Percentiles rank a stretch among this genome's conserved stretches.
These are phyloP conservation scores for Drepana falcataria DNA, from an alignment of 2,888 invertebrate species.

Conservation along the genomic window DNA sequence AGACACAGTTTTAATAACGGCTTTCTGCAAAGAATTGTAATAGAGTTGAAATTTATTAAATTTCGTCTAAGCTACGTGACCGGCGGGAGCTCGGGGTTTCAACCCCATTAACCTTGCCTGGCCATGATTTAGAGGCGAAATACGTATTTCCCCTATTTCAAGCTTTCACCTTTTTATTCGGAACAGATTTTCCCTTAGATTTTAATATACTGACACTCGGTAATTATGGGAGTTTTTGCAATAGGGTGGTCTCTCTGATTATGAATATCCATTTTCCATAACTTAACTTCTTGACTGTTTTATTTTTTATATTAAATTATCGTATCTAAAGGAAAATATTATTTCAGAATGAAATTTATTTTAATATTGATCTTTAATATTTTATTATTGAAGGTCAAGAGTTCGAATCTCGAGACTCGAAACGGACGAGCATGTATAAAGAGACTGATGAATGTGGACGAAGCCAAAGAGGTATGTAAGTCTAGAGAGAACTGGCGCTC, in stretches of 20 bases:
- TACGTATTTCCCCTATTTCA: conserved; percentile 59
- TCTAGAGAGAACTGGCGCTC: no score
- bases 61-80: conserved; percentile 66
- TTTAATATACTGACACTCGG: conserved; percentile 52
- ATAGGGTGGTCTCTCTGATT: conserved; percentile 18
- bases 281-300: no score
- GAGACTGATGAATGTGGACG: no score
- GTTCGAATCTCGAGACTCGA: no score
- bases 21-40: conserved; percentile 43
- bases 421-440: no score
- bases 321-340: no score
- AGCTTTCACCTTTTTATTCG: conserved; percentile 49
- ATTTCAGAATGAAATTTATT: no score
- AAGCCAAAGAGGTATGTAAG: no score
- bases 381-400: no score
- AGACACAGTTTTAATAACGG: conserved; percentile 21
- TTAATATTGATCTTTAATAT: no score
- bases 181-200: conserved; percentile 59
- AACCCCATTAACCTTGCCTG: conserved; percentile 75
- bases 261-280: conserved; percentile 10
- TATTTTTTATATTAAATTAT: no score
- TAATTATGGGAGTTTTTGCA: conserved; percentile 53
- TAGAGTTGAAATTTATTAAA: conserved; percentile 66
- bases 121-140: conserved; percentile 69
- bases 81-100: conserved; percentile 57